Percentiles rank a stretch among this genome's conserved stretches.
Conservation (phyloP, 2,113 vertebrate genomes). For the Apaloderma vittatum region DNA sequence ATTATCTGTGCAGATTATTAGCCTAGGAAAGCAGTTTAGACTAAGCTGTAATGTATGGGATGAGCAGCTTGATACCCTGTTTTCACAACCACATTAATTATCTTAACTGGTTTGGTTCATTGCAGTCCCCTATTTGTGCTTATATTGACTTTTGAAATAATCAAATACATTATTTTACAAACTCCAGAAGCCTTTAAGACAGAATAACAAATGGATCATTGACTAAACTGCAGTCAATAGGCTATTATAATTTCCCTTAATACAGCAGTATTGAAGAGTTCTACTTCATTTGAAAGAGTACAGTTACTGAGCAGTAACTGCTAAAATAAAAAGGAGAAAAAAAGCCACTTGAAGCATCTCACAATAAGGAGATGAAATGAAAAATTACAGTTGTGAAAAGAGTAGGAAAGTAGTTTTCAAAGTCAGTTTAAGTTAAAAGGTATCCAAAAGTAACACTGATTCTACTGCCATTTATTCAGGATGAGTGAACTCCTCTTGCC, state of each 20-base stretch:
- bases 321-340: constrained; percentile 27
- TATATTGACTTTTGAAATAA: constrained; percentile 77
- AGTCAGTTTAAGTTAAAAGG: constrained; percentile 10
- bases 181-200: constrained; percentile 66
- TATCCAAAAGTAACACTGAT: neutral
- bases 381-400: neutral
- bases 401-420: neutral
- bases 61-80: neutral
- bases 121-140: constrained; percentile 34
- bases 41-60: neutral
- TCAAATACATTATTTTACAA: constrained; percentile 76
- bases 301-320: constrained; percentile 48
- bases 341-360: neutral
- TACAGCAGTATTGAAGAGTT: constrained; percentile 73
- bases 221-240: constrained; percentile 75
- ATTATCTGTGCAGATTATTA: neutral
- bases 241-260: constrained; percentile 81
- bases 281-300: constrained; percentile 66
- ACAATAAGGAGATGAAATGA: neutral
- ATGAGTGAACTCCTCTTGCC: neutral
- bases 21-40: neutral
- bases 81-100: constrained; percentile 37
- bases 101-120: constrained; percentile 30
- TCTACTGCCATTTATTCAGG: neutral
- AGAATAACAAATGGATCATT: constrained; percentile 77